These are phyloP conservation scores for Electrophaes corylata DNA, from an alignment of 2,888 invertebrate genomes.

Conservation along the genomic window DNA sequence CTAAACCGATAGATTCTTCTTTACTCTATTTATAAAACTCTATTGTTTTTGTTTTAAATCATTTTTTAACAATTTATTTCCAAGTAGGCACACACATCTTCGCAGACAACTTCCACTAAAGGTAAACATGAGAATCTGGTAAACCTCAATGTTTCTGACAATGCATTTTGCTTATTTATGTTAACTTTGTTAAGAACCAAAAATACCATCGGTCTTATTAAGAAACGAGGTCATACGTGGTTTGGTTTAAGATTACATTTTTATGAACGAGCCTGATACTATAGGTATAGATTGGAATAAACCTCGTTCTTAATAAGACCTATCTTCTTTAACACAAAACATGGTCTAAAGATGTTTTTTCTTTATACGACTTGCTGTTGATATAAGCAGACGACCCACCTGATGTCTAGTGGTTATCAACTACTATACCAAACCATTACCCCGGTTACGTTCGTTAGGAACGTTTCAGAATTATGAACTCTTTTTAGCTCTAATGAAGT, in stretches of 20 bases:
- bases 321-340: too few species aligned
- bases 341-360: too few species aligned
- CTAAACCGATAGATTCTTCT: too few species aligned
- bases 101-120: conserved; percentile 33
- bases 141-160: conserved; percentile 32
- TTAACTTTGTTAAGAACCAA: neutral
- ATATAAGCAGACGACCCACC: too few species aligned
- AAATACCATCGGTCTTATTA: conserved; percentile 2
- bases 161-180: conserved; percentile 20
- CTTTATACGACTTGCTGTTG: too few species aligned
- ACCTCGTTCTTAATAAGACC: neutral
- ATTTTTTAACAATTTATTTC: conserved; percentile 29
- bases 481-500: too few species aligned
- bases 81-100: conserved; percentile 27
- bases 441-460: too few species aligned
- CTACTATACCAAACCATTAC: too few species aligned
- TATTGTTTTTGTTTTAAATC: neutral
- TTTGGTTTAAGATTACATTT: neutral
- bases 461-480: too few species aligned
- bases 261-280: neutral
- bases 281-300: neutral
- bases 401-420: too few species aligned
- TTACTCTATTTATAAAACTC: neutral
- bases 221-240: neutral
- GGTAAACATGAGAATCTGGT: conserved; percentile 31